Percentiles rank a stretch among this genome's conserved stretches.
Evolutionary conservation across 2,113 vertebrate genomes (phyloP).

Genomic region (Petromus typicus): DNA sequence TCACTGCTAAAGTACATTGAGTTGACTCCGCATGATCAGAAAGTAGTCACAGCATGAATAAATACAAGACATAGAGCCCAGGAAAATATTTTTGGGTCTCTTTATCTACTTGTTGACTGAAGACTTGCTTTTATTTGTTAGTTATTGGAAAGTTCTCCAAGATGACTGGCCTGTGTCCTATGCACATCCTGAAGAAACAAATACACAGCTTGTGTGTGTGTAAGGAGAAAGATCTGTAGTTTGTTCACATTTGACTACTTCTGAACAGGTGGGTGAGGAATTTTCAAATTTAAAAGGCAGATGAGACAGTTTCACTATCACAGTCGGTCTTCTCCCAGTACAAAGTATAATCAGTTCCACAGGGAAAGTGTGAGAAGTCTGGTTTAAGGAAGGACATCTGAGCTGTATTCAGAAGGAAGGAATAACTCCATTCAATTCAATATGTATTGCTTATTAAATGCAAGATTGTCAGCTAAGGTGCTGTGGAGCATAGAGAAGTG

Average conservation of each 20-base stretch:
- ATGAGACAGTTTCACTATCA: neutral
- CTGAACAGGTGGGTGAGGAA: neutral
- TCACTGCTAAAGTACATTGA: neutral
- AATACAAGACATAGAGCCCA: neutral
- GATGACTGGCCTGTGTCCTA: neutral
- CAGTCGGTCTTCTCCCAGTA: neutral
- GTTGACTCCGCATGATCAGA: neutral
- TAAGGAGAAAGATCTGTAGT: neutral
- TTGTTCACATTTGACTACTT: neutral
- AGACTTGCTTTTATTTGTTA: neutral
- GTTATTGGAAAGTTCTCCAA: neutral
- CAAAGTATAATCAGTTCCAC: constrained; percentile 58
- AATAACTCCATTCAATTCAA: constrained; percentile 31
- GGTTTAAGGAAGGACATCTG: constrained; percentile 28
- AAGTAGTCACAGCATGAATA: neutral
- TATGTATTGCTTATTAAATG: constrained; percentile 62
- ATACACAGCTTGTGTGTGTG: neutral
- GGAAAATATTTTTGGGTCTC: neutral
- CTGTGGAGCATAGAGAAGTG: constrained; percentile 63
- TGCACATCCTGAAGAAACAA: neutral
- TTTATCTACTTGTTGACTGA: neutral
- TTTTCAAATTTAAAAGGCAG: constrained; percentile 43
- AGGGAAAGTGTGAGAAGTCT: neutral
- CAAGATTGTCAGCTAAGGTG: constrained; percentile 30
- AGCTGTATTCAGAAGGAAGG: constrained; percentile 15